Evolutionary conservation across 2,113 vertebrate genomes (phyloP), one percentile per base, ranked within the genome.

Genomic region (Girardinichthys multiradiatus): DNA sequence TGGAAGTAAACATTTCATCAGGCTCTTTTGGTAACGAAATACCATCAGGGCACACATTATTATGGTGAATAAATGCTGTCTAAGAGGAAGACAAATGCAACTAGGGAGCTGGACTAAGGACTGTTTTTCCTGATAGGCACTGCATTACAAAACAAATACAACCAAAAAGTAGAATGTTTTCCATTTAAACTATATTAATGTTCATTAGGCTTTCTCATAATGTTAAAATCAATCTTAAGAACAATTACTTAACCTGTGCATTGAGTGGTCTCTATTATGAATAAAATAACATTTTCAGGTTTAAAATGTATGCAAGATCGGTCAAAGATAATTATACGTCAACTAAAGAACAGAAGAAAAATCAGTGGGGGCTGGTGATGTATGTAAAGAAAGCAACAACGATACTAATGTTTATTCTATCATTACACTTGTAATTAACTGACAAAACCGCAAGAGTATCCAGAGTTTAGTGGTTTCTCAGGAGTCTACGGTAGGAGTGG

Each of bases 1-100:
- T 87, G 57, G 69, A 77, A 79, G 75, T 87, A 89, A 89, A 90
- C 89, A 86, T 82, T 88, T 87, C 82, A 86, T 87, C 83, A 84
- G 80, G 68, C 72, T 61, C 60, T 71, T 77, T 76, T 81, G 71
- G 79, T 82, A 81, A 85, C 83, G 63, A 69, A 81, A 69, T 51
- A 51, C 57, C 70, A 74, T 59, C 59, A 27, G 66, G 61, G 31
- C 15, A 39, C 77, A 80, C 79, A 63, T 89, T 76, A 67, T 88
- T 83, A 80, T 75, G 64, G 59, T 26, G 45, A 80, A 86, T 81
- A 83, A 90, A 87, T 76, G 70, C 70, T 76, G 73, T 84, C 64
- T 81, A 81, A 75, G 66, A 70, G 74, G 48, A 77, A 81, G 79
- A 92, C 76, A 87, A 89, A 87, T 82, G 57, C 35, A 68, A 77